phyloP scores from a whole-genome alignment of 2,113 vertebrate genomes.

The Poecile atricapillus region DNA sequence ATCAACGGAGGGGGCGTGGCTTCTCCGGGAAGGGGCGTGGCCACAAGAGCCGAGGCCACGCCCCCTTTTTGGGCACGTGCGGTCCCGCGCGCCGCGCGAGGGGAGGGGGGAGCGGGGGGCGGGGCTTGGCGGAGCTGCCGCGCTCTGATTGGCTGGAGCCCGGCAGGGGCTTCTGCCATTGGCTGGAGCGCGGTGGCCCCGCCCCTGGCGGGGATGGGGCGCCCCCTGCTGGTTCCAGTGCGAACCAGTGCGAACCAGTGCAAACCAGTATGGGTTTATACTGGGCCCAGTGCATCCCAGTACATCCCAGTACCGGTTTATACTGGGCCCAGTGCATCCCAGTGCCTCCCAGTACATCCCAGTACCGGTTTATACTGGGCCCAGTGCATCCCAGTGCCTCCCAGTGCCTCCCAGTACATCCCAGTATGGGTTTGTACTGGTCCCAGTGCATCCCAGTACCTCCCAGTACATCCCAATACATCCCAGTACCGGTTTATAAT shows the following conservation, averaged over 20 bases:
- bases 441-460: not conserved
- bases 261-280: no score
- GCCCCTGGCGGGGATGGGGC: not conserved
- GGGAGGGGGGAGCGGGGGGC: not conserved
- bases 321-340: not conserved
- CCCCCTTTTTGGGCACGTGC: not conserved
- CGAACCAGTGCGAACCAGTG: not conserved
- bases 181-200: not conserved
- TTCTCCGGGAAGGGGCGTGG: not conserved
- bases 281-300: not conserved
- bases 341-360: not conserved
- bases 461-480: not conserved
- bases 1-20: not conserved
- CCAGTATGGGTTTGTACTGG: no score
- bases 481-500: no score
- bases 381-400: not conserved
- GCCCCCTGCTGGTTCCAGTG: not conserved
- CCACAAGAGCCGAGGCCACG: accelerated
- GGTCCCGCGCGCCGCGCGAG: not conserved
- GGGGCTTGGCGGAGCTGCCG: not conserved
- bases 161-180: not conserved
- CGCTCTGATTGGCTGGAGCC: not conserved
- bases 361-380: no score
- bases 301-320: no score
- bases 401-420: not conserved